Base-by-base conservation (phyloP, 2,888 invertebrate genomes). In the Myopa testacea region DNA sequence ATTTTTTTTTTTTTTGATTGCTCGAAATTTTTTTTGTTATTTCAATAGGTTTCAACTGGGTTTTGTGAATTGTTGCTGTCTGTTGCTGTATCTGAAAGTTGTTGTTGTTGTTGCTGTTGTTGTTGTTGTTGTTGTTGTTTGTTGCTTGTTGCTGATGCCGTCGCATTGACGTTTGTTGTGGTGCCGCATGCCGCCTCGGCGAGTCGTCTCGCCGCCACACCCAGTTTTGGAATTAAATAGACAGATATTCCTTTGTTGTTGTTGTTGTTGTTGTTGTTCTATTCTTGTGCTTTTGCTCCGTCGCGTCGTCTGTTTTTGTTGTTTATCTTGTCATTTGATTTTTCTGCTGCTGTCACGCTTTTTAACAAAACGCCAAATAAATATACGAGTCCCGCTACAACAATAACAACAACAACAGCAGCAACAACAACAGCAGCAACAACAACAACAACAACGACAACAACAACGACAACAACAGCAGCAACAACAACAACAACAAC, bases 331-430 rank as follows among this genome's bases (percentile, higher is more conserved):
- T 71, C 71, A 71, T 71, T 71, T 71, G 71, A 58, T 26, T 74
- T 84, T 82, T 83, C 82, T 85, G 84, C 83, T 84, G 85, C 85
- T 85, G 86, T 85, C 84, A 85, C 83, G 86, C 84, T 85, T 84
- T 82, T 72, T 70, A 71, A 74, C 68, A 75, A 74, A 78, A 60
- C 62, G 60, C 67, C 52, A 52, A 19, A 68, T 60, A 67, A 63
- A 58, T n/a, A 70, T 40, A 34, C 38, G 16, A n/a, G n/a, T 19
- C 38, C 19, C 6, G 19, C 34, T 58, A 19, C 26, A 34, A 50
- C 7, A 40, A 67, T 5, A 69, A 69, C 16, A 34, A 14, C 1
- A 19, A 52, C 16, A 40, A 50, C 14, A 40, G n/a, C n/a, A n/a
- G 50, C 45, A n/a, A 12, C 19, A 69, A 58, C 38, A 16, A 26